phyloP scores from a whole-genome alignment of 1,140 invertebrate genomes.

The Campoletis sonorensis region DNA sequence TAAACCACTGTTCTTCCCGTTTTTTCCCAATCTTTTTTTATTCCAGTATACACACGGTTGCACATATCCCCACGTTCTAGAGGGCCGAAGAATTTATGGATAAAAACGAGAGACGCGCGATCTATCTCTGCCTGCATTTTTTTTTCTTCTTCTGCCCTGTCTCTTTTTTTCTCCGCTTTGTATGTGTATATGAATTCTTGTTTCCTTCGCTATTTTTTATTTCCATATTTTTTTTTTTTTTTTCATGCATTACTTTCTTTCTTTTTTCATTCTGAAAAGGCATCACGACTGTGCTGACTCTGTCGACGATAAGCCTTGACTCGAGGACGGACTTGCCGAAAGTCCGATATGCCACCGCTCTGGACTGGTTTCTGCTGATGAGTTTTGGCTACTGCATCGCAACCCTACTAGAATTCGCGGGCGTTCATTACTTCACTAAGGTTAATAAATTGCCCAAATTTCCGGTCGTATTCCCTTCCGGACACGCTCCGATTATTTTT shows the following conservation, averaged over 20 bases:
- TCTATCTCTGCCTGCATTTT: slow-evolving; percentile 27
- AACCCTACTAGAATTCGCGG: slow-evolving; percentile 94
- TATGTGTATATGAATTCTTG: neutral
- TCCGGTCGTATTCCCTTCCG: neutral
- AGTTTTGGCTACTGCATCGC: slow-evolving; percentile 96
- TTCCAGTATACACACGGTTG: slow-evolving; percentile 4
- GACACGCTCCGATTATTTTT: slow-evolving; percentile 15
- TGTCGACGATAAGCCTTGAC: slow-evolving; percentile 94
- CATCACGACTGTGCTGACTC: slow-evolving; percentile 93
- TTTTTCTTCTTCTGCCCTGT: neutral
- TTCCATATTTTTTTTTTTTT: neutral
- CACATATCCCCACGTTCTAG: slow-evolving; percentile 8
- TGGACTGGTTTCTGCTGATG: slow-evolving; percentile 96
- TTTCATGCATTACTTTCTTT: slow-evolving; percentile 10
- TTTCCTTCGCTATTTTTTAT: neutral
- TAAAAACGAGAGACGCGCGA: slow-evolving; percentile 24
- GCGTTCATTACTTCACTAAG: slow-evolving; percentile 96
- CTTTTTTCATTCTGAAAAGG: slow-evolving; percentile 77
- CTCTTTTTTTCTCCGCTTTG: neutral
- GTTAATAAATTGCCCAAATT: slow-evolving; percentile 68
- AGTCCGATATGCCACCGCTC: slow-evolving; percentile 93
- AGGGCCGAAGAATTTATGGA: slow-evolving; percentile 27
- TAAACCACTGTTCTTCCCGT: slow-evolving; percentile 12
- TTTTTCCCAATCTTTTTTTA: slow-evolving; percentile 13
- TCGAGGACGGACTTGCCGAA: slow-evolving; percentile 93